A percentile compares a stretch with the other conserved stretches of the same genome.
These are phyloP conservation scores for Meiosimyza platycephala DNA, from an alignment of 2,888 invertebrate species.

Conservation along the genomic window DNA sequence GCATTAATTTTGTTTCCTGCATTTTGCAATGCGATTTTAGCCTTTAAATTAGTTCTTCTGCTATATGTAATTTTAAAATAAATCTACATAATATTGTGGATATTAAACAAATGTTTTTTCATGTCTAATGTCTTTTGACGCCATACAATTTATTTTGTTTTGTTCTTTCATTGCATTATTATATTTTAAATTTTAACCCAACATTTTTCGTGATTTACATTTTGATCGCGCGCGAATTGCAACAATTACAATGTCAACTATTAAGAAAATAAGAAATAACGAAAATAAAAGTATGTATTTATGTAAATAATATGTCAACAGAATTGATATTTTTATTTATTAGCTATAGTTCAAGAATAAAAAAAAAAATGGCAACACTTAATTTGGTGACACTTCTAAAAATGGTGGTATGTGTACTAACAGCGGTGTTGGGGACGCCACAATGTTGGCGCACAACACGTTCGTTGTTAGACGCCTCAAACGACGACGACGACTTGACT, in stretches of 20 bases:
- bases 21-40: neutral
- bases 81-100: neutral
- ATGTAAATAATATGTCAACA: slow-evolving; percentile 41
- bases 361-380: slow-evolving; percentile 49
- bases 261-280: slow-evolving; percentile 5
- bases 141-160: no score
- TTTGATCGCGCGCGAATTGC: slow-evolving; percentile 8
- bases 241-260: neutral
- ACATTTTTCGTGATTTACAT: slow-evolving; percentile 2
- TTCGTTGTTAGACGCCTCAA: slow-evolving; percentile 3
- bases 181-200: neutral
- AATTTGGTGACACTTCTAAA: slow-evolving; percentile 41
- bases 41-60: no score
- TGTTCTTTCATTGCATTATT: neutral
- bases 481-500: neutral
- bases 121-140: no score
- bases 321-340: slow-evolving; percentile 34
- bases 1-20: neutral
- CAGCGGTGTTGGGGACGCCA: slow-evolving; percentile 2
- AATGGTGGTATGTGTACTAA: slow-evolving; percentile 49
- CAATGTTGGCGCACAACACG: slow-evolving; percentile 15
- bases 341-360: slow-evolving; percentile 10
- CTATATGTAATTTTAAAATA: neutral
- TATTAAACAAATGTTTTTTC: no score
- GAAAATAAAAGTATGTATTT: slow-evolving; percentile 30